phyloP scores from a whole-genome alignment of 2,888 invertebrate genomes.

The Drosophila subsilvestris region DNA sequence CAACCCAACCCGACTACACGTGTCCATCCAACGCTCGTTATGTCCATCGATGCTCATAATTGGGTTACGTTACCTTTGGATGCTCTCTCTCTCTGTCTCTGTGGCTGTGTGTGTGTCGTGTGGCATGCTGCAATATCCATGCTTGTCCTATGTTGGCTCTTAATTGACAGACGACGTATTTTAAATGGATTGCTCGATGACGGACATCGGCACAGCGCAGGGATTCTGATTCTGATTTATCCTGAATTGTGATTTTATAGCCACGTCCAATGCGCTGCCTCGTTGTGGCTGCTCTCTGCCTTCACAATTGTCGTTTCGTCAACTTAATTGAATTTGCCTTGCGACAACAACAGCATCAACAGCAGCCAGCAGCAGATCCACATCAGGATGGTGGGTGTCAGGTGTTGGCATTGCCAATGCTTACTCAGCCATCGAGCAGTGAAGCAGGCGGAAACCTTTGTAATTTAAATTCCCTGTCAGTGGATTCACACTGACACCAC shows the following conservation, averaged over 20 bases:
- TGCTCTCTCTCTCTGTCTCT: background rate
- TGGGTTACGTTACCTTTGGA: slow-evolving; percentile 41
- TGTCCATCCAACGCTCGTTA: slow-evolving; percentile 47
- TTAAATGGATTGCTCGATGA: slow-evolving; percentile 49
- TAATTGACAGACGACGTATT: slow-evolving; percentile 63
- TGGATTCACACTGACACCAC: slow-evolving; percentile 30
- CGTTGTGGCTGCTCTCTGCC: slow-evolving; percentile 13
- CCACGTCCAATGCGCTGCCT: slow-evolving; percentile 31
- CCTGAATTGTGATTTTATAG: slow-evolving; percentile 50
- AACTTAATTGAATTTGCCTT: slow-evolving; percentile 68
- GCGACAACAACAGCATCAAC: background rate
- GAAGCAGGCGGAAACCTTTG: slow-evolving; percentile 25
- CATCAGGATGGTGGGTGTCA: slow-evolving; percentile 25
- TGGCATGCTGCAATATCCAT: slow-evolving; percentile 45
- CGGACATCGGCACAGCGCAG: slow-evolving; percentile 23
- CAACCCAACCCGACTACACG: slow-evolving; percentile 51
- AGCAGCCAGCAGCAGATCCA: slow-evolving; percentile 12
- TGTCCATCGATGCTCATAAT: slow-evolving; percentile 45
- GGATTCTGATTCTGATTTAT: slow-evolving; percentile 50
- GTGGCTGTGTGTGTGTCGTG: slow-evolving; percentile 7
- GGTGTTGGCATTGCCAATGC: slow-evolving; percentile 43
- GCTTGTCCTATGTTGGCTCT: slow-evolving; percentile 38
- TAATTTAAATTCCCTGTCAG: slow-evolving; percentile 45
- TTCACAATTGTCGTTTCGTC: slow-evolving; percentile 72
- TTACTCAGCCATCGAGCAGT: slow-evolving; percentile 28